phyloP scores from a whole-genome alignment of 2,797 vertebrate genomes.

The Tarsius wallacei region DNA sequence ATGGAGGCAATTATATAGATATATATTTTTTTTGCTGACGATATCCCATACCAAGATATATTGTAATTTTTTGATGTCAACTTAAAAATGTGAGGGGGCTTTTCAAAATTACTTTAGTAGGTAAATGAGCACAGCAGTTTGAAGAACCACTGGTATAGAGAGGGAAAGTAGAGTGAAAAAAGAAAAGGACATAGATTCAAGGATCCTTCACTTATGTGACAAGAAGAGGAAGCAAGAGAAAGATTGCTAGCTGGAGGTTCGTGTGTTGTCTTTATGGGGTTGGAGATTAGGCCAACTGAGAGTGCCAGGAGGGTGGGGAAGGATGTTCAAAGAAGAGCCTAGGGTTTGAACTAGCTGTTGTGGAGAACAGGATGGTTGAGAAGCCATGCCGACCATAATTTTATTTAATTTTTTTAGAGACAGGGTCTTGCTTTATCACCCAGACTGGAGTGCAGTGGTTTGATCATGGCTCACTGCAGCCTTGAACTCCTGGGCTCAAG shows the following conservation, averaged over 20 bases:
- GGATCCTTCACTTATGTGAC: not conserved
- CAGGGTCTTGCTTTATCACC: too few relatives aligned
- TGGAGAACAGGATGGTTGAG: not conserved
- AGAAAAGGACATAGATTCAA: not conserved
- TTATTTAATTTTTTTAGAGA: too few relatives aligned
- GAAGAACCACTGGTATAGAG: not conserved
- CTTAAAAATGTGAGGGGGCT: not conserved
- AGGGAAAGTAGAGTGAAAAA: not conserved
- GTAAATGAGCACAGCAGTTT: not conserved
- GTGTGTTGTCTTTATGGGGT: not conserved
- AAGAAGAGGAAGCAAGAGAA: not conserved
- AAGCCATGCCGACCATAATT: not conserved
- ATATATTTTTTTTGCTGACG: not conserved
- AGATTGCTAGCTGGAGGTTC: not conserved
- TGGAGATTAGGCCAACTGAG: not conserved
- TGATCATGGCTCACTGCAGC: too few relatives aligned
- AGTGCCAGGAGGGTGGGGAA: not conserved
- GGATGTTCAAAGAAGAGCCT: not conserved
- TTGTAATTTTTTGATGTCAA: slow-evolving; percentile 20
- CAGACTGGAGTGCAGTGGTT: too few relatives aligned
- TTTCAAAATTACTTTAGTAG: slow-evolving; percentile 7
- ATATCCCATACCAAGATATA: not conserved
- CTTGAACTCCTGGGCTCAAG: too few relatives aligned
- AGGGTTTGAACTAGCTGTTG: not conserved
- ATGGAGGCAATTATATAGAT: not conserved